Evolutionary conservation across 2,113 vertebrate genomes (phyloP).

Genomic region (Notothenia coriiceps): DNA sequence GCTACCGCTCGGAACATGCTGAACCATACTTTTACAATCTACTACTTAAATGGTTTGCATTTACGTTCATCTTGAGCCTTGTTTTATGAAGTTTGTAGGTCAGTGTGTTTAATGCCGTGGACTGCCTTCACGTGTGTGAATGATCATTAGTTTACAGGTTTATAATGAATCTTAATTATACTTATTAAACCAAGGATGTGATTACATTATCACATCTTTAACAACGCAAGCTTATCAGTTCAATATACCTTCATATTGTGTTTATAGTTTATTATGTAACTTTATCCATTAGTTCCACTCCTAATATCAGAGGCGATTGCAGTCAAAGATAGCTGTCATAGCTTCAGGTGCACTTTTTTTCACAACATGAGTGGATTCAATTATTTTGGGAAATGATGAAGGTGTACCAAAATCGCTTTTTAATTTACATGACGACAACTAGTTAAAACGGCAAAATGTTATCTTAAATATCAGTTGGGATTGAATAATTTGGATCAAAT

Average conservation of each 20-base stretch:
- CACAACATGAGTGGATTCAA: neutral
- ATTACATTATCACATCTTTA: neutral
- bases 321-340: neutral
- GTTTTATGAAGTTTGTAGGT: neutral
- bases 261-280: neutral
- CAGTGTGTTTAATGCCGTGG: neutral
- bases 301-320: neutral
- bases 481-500: neutral
- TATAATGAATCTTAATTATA: neutral
- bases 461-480: neutral
- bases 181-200: neutral
- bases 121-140: neutral
- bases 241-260: neutral
- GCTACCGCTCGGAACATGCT: constrained; percentile 5
- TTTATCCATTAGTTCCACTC: neutral
- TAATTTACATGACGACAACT: neutral
- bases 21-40: neutral
- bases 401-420: neutral
- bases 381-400: neutral
- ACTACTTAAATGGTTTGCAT: neutral
- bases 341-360: neutral
- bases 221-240: neutral
- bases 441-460: neutral
- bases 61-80: neutral
- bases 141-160: neutral